Percentiles rank a stretch among this genome's conserved stretches.
phyloP scores from a whole-genome alignment of 2,113 vertebrate species.

The Etia nguti region DNA sequence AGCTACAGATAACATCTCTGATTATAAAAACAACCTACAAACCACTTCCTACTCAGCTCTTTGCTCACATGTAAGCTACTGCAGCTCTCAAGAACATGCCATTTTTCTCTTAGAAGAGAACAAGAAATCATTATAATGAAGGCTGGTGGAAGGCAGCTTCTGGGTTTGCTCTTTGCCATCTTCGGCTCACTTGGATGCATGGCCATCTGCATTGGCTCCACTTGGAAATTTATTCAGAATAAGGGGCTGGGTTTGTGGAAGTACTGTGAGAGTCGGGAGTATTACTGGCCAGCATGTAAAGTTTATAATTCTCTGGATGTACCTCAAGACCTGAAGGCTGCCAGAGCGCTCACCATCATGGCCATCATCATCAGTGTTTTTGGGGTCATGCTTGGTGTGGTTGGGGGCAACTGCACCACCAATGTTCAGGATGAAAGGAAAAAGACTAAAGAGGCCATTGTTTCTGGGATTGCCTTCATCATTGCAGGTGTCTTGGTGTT shows the following conservation, averaged over 20 bases:
- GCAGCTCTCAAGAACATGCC: background rate
- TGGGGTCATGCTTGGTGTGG: background rate
- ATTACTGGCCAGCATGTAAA: background rate
- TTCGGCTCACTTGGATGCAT: background rate
- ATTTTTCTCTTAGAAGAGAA: no score
- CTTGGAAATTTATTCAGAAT: background rate
- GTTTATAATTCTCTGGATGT: background rate
- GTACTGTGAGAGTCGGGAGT: background rate
- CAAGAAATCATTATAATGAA: background rate
- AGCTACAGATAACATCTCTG: background rate
- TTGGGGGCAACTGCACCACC: background rate
- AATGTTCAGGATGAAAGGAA: background rate
- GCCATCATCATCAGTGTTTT: background rate
- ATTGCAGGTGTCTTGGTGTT: background rate
- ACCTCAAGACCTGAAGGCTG: background rate
- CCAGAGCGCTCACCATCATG: background rate
- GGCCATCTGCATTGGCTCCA: background rate
- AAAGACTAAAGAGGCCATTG: background rate
- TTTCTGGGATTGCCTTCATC: background rate
- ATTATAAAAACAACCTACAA: background rate
- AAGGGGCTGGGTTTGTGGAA: background rate
- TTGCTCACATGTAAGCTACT: background rate
- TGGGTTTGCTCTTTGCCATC: background rate
- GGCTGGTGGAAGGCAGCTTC: background rate
- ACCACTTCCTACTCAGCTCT: background rate